phyloP scores from a whole-genome alignment of 2,797 vertebrate species.

The Scomberomorus guttatus region DNA sequence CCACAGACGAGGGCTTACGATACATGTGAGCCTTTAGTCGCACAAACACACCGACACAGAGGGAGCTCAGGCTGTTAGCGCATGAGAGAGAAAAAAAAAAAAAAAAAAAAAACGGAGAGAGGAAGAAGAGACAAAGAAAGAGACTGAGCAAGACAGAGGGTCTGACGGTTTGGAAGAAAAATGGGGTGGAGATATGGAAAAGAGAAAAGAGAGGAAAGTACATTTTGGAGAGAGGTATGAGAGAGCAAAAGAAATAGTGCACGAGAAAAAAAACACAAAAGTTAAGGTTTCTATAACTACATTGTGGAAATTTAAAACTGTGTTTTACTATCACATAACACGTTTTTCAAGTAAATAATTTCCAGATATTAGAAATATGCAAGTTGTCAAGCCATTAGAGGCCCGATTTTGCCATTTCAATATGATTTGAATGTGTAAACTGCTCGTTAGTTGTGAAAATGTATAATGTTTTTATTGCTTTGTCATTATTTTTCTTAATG shows the following conservation, averaged over 20 bases:
- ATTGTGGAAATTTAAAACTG: background rate
- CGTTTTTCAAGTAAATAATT: constrained; percentile 7
- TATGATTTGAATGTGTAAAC: background rate
- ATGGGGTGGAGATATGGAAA: constrained; percentile 1
- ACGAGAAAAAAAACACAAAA: background rate
- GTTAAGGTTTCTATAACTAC: background rate
- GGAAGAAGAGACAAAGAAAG: constrained; percentile 42
- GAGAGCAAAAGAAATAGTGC: constrained; percentile 14
- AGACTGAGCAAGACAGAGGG: constrained; percentile 29
- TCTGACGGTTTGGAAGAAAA: constrained; percentile 18
- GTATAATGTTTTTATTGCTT: background rate
- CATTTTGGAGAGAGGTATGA: background rate
- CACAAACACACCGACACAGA: constrained; percentile 67
- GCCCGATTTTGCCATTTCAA: background rate
- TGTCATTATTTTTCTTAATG: background rate
- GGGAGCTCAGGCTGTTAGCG: constrained; percentile 70
- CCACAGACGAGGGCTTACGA: constrained; percentile 79
- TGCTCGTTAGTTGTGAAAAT: constrained; percentile 7
- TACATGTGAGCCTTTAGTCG: constrained; percentile 81
- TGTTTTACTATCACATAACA: background rate
- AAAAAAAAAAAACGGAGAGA: constrained; percentile 17
- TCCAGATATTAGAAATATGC: background rate
- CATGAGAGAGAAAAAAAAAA: constrained; percentile 38
- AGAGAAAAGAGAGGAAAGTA: constrained; percentile 3
- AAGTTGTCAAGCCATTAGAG: background rate